phyloP scores from a whole-genome alignment of 1,140 invertebrate species.

The Heliconius himera region DNA sequence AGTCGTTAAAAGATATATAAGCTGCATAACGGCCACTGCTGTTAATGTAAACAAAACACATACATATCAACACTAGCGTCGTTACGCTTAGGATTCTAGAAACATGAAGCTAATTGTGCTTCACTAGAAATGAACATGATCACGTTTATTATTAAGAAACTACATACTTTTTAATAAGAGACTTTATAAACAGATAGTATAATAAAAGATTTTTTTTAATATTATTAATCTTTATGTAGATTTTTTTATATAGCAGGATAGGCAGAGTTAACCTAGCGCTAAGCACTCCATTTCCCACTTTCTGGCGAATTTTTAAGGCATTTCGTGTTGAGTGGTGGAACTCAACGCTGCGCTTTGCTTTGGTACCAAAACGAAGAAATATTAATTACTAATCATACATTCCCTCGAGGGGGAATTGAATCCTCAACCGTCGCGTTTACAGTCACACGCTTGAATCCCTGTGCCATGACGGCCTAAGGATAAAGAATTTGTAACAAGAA shows the following conservation, averaged over 20 bases:
- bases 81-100: constrained; percentile 19
- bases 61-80: constrained; percentile 19
- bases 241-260: too few relatives aligned
- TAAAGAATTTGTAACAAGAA: constrained; percentile 11
- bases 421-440: not conserved
- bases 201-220: constrained; percentile 15
- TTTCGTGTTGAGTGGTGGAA: too few relatives aligned
- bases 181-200: constrained; percentile 16
- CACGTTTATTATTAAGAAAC: constrained; percentile 32
- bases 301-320: too few relatives aligned
- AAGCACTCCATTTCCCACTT: too few relatives aligned
- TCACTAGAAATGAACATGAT: constrained; percentile 38
- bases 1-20: not conserved
- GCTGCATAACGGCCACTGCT: constrained; percentile 15
- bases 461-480: too few relatives aligned
- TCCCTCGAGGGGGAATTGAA: too few relatives aligned
- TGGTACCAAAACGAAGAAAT: too few relatives aligned
- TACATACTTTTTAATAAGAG: constrained; percentile 28
- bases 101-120: constrained; percentile 34
- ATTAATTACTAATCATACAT: too few relatives aligned
- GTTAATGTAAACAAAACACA: constrained; percentile 29
- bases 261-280: too few relatives aligned
- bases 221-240: too few relatives aligned
- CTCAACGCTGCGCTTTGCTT: too few relatives aligned
- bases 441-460: not conserved